These are phyloP conservation scores for Clitarchus hookeri DNA, from an alignment of 2,888 invertebrate species.

Conservation along the genomic window DNA sequence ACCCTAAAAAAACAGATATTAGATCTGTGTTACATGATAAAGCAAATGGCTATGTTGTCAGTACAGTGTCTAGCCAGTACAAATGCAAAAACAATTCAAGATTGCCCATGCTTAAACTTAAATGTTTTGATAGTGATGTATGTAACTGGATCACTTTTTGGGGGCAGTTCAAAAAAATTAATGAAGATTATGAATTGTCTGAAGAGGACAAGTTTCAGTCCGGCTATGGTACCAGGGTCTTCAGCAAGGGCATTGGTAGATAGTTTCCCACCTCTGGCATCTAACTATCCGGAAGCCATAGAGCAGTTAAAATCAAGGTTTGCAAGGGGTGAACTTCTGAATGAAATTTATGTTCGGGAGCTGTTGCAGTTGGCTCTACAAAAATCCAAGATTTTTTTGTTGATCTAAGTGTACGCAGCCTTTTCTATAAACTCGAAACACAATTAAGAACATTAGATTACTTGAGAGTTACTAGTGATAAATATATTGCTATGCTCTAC, in stretches of 20 bases:
- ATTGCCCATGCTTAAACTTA: neutral
- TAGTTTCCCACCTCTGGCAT: neutral
- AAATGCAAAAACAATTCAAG: neutral
- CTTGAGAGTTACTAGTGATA: too few relatives aligned
- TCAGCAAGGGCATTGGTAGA: neutral
- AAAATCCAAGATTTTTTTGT: neutral
- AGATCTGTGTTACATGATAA: neutral
- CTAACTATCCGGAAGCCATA: neutral
- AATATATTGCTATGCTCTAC: too few relatives aligned
- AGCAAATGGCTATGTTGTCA: neutral
- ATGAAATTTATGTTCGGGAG: neutral
- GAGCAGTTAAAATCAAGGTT: neutral
- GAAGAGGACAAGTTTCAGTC: neutral
- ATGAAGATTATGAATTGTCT: neutral
- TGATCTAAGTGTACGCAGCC: neutral
- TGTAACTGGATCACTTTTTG: neutral
- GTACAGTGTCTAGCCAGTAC: neutral
- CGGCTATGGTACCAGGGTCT: neutral
- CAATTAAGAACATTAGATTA: neutral
- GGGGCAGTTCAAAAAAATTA: neutral
- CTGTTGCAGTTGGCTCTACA: neutral
- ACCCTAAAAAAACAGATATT: neutral
- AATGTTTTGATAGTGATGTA: neutral
- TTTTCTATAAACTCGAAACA: neutral
- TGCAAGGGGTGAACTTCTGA: neutral